Evolutionary conservation across 2,888 invertebrate genomes (phyloP).

Genomic region (Formica aserva): DNA sequence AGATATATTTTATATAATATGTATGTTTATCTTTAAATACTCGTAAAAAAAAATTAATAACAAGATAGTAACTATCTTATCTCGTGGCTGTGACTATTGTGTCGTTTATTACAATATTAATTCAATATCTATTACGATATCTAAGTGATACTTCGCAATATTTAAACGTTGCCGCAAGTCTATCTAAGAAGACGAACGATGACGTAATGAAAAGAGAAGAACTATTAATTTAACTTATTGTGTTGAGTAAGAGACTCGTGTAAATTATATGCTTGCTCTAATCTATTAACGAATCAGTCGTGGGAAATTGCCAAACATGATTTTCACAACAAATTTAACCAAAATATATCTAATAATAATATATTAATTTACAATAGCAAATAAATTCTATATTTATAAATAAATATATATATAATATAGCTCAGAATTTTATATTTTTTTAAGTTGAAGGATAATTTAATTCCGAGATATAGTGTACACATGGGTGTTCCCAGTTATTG

Average conservation of each 20-base stretch:
- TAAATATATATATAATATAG: background rate
- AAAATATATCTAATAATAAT: background rate
- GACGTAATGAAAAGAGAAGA: constrained; percentile 35
- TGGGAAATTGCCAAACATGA: constrained; percentile 12
- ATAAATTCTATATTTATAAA: background rate
- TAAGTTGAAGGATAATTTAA: background rate
- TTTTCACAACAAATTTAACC: constrained; percentile 8
- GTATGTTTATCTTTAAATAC: background rate
- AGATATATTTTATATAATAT: background rate
- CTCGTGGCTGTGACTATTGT: background rate
- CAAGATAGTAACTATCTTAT: background rate
- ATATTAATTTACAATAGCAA: background rate
- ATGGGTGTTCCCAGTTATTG: background rate
- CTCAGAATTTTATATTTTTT: background rate
- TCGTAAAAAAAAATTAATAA: background rate
- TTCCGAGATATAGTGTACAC: background rate
- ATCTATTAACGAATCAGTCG: constrained; percentile 6
- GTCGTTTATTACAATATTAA: constrained; percentile 5
- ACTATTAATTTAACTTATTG: constrained; percentile 50
- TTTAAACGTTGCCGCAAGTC: constrained; percentile 34
- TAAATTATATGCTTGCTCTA: constrained; percentile 32
- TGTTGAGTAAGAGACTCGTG: constrained; percentile 44
- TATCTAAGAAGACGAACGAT: background rate
- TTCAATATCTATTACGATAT: constrained; percentile 22
- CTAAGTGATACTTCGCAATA: constrained; percentile 8